Base-by-base conservation (phyloP, 2,113 vertebrate species). In the Siniperca knerii region DNA sequence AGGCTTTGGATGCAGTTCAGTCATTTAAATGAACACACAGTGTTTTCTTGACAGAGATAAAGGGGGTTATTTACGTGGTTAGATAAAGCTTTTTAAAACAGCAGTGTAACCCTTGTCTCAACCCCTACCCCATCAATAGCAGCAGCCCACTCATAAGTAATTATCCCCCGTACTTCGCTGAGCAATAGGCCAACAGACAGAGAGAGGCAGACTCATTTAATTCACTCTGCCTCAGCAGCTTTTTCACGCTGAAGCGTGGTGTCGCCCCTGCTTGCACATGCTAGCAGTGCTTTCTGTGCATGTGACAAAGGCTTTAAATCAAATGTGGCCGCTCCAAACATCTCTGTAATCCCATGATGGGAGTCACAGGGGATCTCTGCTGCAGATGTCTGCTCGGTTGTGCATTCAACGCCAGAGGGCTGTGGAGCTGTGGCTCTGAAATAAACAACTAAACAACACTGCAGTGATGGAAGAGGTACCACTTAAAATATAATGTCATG, bases 251-350 rank as follows among this genome's bases (percentile, higher is more conserved):
- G 91, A 93, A 81, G 79, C 87, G 81, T 72, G 68, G 68, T 84
- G 77, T 73, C 29, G 13, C 57, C 60, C 84, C 71, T 70, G 77
- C 83, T 68, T 66, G 80, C 89, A 88, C 85, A 90, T 87, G 89
- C 79, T 85, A 85, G 86, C 82, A 21, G 58, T 87, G 92, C 89
- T 79, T 79, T 90, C 82, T 77, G 64, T 77, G 74, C 67, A 50
- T 84, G 69, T 85, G 87, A 90, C 85, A 85, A 79, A 81, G 80
- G 75, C 87, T 89, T 89, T 94, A 92, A 93, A 93, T 93, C 89
- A 92, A 92, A 92, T 42, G 78, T 11, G 67, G 71, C 70, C n/a
- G 70, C 70, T 82, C 44, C 67, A 82, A 88, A 89, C 90, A 46
- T 82, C 83, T 20, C 75, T 72, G 72, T 90, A 90, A 85, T 83